These are phyloP conservation scores for Nothoprocta pentlandii DNA, from an alignment of 2,113 vertebrate genomes.

Conservation along the genomic window DNA sequence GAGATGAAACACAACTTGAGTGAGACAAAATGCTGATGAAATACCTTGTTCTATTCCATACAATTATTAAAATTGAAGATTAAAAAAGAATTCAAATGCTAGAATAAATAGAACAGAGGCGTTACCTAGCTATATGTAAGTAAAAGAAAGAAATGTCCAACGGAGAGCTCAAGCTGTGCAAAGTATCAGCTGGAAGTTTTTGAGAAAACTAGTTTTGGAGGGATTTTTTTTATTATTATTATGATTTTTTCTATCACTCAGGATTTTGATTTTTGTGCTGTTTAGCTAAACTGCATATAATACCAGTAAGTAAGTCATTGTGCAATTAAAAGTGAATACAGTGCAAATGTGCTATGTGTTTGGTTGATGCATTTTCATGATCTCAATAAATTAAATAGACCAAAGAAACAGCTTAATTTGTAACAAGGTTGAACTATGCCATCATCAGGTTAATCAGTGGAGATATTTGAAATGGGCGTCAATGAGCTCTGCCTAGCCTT, in stretches of 20 bases:
- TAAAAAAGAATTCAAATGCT: not conserved
- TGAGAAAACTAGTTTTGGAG: not conserved
- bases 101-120: not conserved
- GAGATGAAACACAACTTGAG: not conserved
- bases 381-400: not conserved
- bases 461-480: not conserved
- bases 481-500: not conserved
- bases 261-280: not conserved
- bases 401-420: not conserved
- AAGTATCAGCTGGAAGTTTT: not conserved
- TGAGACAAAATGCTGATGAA: not conserved
- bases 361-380: not conserved
- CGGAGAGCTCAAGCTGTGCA: not conserved
- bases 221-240: rapidly evolving
- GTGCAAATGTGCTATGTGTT: not conserved
- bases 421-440: not conserved
- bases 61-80: not conserved
- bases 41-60: not conserved
- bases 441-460: not conserved
- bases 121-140: not conserved
- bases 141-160: not conserved
- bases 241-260: rapidly evolving
- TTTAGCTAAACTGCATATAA: not conserved
- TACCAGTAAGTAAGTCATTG: not conserved
- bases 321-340: not conserved